Evolutionary conservation across 2,797 vertebrate genomes (phyloP), one percentile per base, ranked within the genome.

Genomic region (Melanotaenia maccullochi): DNA sequence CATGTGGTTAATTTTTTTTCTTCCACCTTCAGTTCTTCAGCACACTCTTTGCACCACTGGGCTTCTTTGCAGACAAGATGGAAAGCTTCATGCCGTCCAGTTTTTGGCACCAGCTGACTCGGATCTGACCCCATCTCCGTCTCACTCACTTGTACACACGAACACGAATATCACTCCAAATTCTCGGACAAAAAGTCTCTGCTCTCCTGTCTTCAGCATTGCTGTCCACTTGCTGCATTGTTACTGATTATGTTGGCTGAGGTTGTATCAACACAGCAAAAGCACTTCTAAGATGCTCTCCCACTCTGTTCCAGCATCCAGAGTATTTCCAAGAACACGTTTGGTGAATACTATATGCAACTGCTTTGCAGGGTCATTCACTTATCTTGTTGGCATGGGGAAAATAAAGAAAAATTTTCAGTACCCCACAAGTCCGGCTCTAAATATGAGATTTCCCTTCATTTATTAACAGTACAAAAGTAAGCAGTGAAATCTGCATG

Each of bases 81-180:
- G 91, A 96, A 89, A 94, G 91, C 85, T 93, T 97, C 86, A 94
- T 97, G 94, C 95, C 95, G 82, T 92, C 95, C 89, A 91, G 93
- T 85, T 92, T 94, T 81, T 96, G 95, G 94, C 94, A 95, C 88
- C 94, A 94, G 85, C 93, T 90, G 70, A 93, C 94, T 85, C 92
- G 92, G 73, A 93, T 94, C 87, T 95, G 93, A 95, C 85, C 67
- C 83, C 75, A 59, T 67, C 6, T 32, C 61, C 55, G 56, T 35
- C 30, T 12, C 65, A 8, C 47, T 63, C 81, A n/a, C 63, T 24
- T 68, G 51, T 61, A 71, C 61, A 33, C 38, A 73, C 59, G 74
- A 52, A 87, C 76, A 73, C 76, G 76, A 60, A 66, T 68, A 81
- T 65, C 86, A 82, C 87, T 85, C 78, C 74, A 87, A 84, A 68